Conservation (phyloP, 2,888 invertebrate genomes). For the Apodemia hepburni region DNA sequence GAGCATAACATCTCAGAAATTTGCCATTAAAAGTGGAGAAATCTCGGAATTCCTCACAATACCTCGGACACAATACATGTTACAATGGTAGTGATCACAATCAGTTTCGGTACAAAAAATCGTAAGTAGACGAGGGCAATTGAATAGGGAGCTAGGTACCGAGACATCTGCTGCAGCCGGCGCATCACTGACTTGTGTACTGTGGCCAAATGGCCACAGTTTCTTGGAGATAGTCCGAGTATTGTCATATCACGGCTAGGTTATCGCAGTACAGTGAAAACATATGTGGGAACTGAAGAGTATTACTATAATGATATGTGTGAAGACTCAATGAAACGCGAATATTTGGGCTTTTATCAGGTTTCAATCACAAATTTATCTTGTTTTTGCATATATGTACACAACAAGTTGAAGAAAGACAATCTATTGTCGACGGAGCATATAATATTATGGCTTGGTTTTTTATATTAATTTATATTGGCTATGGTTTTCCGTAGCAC, state of each 20-base stretch:
- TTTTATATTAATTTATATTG: no score
- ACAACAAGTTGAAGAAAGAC: no score
- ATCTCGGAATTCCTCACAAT: conserved; percentile 64
- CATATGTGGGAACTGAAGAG: no score
- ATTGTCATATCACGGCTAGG: not conserved
- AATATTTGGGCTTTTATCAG: no score
- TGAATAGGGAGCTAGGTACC: conserved; percentile 60
- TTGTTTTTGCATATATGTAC: no score
- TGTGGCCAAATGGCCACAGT: conserved; percentile 13
- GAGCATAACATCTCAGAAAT: conserved; percentile 39
- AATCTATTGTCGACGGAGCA: no score
- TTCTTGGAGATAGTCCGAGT: not conserved
- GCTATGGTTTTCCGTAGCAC: no score
- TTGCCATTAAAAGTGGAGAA: conserved; percentile 57
- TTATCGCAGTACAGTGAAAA: no score
- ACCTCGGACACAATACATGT: conserved; percentile 49
- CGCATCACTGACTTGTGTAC: conserved; percentile 32
- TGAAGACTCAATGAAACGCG: no score
- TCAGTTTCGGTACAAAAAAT: conserved; percentile 59
- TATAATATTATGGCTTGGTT: no score
- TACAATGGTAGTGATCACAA: conserved; percentile 66
- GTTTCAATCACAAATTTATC: no score
- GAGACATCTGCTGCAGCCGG: conserved; percentile 66
- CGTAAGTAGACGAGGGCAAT: conserved; percentile 54
- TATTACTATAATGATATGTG: no score